These are phyloP conservation scores for Leistus spinibarbis DNA, from an alignment of 2,888 invertebrate species.

Conservation along the genomic window DNA sequence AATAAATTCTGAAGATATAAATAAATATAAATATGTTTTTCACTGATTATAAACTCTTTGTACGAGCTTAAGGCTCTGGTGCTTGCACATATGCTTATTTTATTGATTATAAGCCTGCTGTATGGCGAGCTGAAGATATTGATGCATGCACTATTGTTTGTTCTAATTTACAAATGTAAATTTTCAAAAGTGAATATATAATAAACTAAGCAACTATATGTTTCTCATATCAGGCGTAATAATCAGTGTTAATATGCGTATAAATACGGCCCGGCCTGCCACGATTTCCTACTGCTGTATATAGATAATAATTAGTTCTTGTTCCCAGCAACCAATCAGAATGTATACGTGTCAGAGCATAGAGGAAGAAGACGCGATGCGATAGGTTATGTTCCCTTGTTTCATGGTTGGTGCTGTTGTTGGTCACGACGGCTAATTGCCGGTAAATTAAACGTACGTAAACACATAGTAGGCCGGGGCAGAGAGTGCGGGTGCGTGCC, in stretches of 20 bases:
- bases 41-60: no score
- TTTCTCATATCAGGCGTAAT: constrained; percentile 12
- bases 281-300: neutral
- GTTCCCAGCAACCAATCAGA: constrained; percentile 10
- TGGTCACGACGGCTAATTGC: constrained; percentile 5
- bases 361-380: neutral
- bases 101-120: no score
- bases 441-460: constrained; percentile 11
- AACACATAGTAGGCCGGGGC: neutral
- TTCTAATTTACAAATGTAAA: no score
- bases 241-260: constrained; percentile 20
- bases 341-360: neutral
- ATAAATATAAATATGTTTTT: no score
- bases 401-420: neutral
- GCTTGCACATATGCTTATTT: no score
- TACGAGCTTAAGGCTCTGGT: no score
- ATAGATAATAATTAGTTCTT: neutral
- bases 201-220: constrained; percentile 2
- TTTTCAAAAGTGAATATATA: no score
- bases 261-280: constrained; percentile 9
- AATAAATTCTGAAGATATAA: no score
- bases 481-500: neutral
- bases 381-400: constrained; percentile 1
- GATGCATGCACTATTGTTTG: no score
- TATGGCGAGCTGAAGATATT: no score